Conservation (phyloP, 2,888 invertebrate genomes). For the Isotomurus palustris region DNA sequence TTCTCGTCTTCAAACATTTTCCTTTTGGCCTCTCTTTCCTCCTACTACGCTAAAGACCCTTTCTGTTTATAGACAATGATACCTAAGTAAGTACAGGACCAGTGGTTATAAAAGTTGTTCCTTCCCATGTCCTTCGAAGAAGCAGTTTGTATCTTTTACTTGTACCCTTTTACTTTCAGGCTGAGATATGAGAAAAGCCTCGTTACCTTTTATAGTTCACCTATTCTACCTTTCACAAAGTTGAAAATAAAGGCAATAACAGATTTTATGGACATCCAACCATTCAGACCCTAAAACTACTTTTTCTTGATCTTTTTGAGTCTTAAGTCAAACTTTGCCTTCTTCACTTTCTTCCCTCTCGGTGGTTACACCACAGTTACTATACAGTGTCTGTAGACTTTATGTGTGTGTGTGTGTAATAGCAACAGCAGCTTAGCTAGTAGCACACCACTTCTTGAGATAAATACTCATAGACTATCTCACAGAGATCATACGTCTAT, state of each 20-base stretch:
- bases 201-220: conserved; percentile 10
- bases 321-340: conserved; percentile 9
- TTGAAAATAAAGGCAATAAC: conserved; percentile 10
- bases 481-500: too few species aligned
- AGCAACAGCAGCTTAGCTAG: too few species aligned
- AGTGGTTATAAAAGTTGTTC: too few species aligned
- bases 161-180: neutral
- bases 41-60: too few species aligned
- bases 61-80: too few species aligned
- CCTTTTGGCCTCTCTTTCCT: too few species aligned
- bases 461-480: too few species aligned
- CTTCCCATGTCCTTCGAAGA: neutral
- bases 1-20: too few species aligned
- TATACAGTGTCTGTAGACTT: too few species aligned
- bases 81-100: too few species aligned
- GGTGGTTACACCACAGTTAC: conserved; percentile 10
- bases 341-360: conserved; percentile 8
- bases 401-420: too few species aligned
- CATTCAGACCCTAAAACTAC: neutral
- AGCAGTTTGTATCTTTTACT: neutral
- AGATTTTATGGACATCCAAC: conserved; percentile 8
- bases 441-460: too few species aligned
- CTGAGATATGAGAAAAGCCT: neutral
- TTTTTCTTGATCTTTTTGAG: conserved; percentile 7
- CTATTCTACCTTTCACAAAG: conserved; percentile 9